Percentiles rank a stretch among this genome's conserved stretches.
Evolutionary conservation across 2,113 vertebrate species (phyloP).

Genomic region (Gnathonemus longibarbis): DNA sequence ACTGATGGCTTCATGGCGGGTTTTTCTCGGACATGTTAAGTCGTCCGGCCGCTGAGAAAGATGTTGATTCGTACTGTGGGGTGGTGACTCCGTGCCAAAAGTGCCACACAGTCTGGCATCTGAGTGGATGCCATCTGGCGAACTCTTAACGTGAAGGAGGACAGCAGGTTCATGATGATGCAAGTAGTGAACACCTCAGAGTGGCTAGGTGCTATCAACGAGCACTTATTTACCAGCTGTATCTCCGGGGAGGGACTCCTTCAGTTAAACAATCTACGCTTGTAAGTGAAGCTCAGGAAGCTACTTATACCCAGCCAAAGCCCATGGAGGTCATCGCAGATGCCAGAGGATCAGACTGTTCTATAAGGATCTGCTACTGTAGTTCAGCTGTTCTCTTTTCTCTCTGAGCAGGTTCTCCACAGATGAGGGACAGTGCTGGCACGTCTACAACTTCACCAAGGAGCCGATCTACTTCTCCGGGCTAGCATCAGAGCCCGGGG

Average conservation of each 20-base stretch:
- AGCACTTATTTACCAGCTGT: not conserved
- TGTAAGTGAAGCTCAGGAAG: not conserved
- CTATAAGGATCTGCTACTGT: not conserved
- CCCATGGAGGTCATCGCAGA: not conserved
- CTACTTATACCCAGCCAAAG: not conserved
- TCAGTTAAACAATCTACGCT: not conserved
- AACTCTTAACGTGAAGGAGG: not conserved
- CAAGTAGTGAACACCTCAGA: not conserved
- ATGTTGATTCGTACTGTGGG: not conserved
- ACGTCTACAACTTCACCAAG: constrained; percentile 65
- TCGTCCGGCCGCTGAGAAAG: not conserved
- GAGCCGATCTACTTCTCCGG: constrained; percentile 81
- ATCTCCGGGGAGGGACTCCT: not conserved
- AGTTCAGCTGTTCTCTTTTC: not conserved
- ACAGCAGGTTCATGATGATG: not conserved
- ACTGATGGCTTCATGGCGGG: not conserved
- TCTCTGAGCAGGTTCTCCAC: constrained; percentile 74
- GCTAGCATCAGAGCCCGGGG: constrained; percentile 81
- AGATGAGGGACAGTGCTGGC: constrained; percentile 90
- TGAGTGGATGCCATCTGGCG: not conserved
- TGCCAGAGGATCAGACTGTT: not conserved
- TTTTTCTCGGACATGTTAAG: not conserved
- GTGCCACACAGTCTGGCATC: not conserved
- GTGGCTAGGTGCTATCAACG: not conserved
- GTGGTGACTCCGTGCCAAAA: not conserved